Base-by-base conservation (phyloP, 2,888 invertebrate genomes). In the Drosophila sordidula region DNA sequence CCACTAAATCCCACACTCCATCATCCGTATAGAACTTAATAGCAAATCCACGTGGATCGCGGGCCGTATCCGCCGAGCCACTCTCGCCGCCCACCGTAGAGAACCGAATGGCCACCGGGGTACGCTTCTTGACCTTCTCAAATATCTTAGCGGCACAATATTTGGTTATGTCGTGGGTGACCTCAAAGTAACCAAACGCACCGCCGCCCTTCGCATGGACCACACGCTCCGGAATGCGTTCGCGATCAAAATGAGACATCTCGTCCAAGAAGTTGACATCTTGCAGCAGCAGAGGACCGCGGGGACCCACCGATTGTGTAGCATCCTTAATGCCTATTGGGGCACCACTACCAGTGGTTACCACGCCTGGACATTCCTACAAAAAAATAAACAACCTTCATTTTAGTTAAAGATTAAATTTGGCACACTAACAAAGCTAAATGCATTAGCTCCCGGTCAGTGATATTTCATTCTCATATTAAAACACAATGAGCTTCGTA, bases 171-270 rank as follows among this genome's bases (percentile, higher is more conserved):
- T 97, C 97, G 90, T 97, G 95, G 5, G 97, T 97, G 6, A 97
- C 96, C 92, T 97, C 96, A 90, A 98, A 97, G 89, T 96, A 96
- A 6, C 96, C 97, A 91, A 97, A 97, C 1, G 97, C 97, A 52
- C 97, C 98, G 50, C 96, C 97, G 75, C 98, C 99, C 92, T 99
- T 99, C 1, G 99, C 98, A 92, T 98, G 98, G 0, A 90, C 98
- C 3, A 98, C 98, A 86, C 98, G 95, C 92, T 99, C 98, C 0
- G 99, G 98, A 84, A 99, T 98, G 65, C 98, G 95, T 91, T 99
- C 99, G 38, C 98, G 94, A 91, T 96, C 95, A 91, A 98, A 98
- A 82, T 98, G 95, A 0, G 96, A 94, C 74, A 97, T 94, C 91
- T 96, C 96, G 91, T 97, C 97, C 11, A 97, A 89, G 85, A 95